Percentiles rank a stretch among this genome's conserved stretches.
These are phyloP conservation scores for Germaria angustata DNA, from an alignment of 2,888 invertebrate species.

Conservation along the genomic window DNA sequence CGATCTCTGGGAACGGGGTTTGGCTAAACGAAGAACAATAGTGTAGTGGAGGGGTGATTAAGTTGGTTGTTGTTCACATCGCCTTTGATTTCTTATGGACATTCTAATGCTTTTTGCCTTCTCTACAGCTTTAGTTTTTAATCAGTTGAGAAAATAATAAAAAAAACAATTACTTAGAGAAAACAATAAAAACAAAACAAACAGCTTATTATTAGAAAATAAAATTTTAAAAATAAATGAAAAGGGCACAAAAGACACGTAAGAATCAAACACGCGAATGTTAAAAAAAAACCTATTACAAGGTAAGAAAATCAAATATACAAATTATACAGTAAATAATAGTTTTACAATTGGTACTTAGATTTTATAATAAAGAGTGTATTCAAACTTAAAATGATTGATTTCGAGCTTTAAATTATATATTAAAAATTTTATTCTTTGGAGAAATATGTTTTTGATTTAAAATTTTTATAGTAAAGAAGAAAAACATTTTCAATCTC, in stretches of 20 bases:
- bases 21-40: neutral
- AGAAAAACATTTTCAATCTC: too few relatives aligned
- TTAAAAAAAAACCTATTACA: conserved; percentile 51
- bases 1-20: neutral
- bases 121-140: conserved; percentile 30
- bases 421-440: too few relatives aligned
- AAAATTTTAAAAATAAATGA: neutral
- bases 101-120: conserved; percentile 64
- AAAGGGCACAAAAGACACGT: neutral
- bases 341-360: too few relatives aligned
- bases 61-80: conserved; percentile 25
- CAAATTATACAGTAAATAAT: neutral
- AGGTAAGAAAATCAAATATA: conserved; percentile 17
- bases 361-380: too few relatives aligned
- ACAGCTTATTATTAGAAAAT: conserved; percentile 23
- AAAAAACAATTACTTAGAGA: conserved; percentile 1
- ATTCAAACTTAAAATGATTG: too few relatives aligned
- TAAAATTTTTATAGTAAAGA: too few relatives aligned
- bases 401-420: too few relatives aligned
- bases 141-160: conserved; percentile 43
- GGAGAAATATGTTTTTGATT: too few relatives aligned
- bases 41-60: neutral
- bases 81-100: conserved; percentile 69
- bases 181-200: conserved; percentile 8
- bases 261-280: conserved; percentile 56